These are phyloP conservation scores for Gasterosteus aculeatus DNA, from an alignment of 2,113 vertebrate genomes.

Conservation along the genomic window DNA sequence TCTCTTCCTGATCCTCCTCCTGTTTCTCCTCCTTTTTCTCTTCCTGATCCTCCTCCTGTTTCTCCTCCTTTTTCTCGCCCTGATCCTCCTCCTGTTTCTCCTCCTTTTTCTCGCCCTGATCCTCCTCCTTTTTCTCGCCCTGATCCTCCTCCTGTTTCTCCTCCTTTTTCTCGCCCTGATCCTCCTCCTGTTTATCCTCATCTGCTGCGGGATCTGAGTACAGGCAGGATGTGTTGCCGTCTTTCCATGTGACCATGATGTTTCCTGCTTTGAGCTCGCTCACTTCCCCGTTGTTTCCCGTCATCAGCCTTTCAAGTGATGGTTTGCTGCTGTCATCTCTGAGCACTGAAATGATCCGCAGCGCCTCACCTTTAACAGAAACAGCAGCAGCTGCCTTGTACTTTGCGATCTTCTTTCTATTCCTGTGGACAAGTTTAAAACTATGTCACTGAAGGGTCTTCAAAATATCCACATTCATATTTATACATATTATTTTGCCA, in stretches of 20 bases:
- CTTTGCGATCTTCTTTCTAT: conserved; percentile 74
- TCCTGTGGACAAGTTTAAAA: conserved; percentile 72
- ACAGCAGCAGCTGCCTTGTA: conserved; percentile 52
- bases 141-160: conserved; percentile 39
- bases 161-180: conserved; percentile 24
- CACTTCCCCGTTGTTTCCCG: conserved; percentile 27
- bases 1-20: conserved; percentile 46
- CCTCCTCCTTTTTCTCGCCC: conserved; percentile 52
- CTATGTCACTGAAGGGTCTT: background rate
- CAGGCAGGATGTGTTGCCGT: conserved; percentile 76
- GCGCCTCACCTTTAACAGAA: conserved; percentile 45
- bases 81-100: background rate
- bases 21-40: conserved; percentile 53
- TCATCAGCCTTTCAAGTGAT: background rate
- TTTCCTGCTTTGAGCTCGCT: conserved; percentile 58
- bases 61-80: conserved; percentile 43
- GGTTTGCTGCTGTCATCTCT: conserved; percentile 5
- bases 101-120: no score
- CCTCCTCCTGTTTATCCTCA: conserved; percentile 56
- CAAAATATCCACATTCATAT: background rate
- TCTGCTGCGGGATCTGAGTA: conserved; percentile 51
- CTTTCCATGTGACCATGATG: conserved; percentile 81
- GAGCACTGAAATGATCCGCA: conserved; percentile 36
- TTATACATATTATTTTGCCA: no score
- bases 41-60: conserved; percentile 13